Evolutionary conservation across 2,113 vertebrate genomes (phyloP).

Genomic region (sheep (Ovis aries)): DNA sequence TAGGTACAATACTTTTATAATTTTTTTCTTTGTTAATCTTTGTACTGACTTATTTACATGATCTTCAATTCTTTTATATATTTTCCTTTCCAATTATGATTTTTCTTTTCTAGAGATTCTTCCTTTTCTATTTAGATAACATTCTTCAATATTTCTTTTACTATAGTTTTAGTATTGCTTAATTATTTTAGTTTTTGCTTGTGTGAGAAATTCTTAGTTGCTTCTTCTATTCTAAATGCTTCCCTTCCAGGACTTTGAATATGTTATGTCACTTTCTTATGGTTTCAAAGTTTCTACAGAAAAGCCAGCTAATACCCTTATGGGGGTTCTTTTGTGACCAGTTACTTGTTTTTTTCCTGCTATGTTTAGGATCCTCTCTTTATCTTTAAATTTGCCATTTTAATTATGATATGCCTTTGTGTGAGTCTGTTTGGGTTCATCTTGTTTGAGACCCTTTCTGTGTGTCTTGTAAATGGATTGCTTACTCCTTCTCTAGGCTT

Average conservation of each 20-base stretch:
- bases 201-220: not conserved
- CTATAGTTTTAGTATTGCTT: not conserved
- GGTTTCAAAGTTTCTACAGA: not conserved
- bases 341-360: not conserved
- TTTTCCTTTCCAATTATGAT: not conserved
- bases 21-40: not conserved
- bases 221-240: not conserved
- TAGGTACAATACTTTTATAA: not conserved
- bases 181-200: not conserved
- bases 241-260: not conserved
- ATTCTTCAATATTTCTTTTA: not conserved
- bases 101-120: not conserved
- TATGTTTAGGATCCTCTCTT: not conserved
- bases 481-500: not conserved
- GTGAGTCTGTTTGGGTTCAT: not conserved
- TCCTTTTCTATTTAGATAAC: not conserved
- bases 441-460: not conserved
- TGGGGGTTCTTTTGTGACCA: not conserved
- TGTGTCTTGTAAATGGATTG: not conserved
- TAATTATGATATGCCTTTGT: not conserved
- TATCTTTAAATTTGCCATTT: not conserved
- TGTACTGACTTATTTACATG: not conserved
- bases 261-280: not conserved
- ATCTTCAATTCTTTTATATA: not conserved
- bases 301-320: not conserved